These are phyloP conservation scores for Crypturellus tataupa DNA, from an alignment of 2,797 vertebrate genomes.

Conservation along the genomic window DNA sequence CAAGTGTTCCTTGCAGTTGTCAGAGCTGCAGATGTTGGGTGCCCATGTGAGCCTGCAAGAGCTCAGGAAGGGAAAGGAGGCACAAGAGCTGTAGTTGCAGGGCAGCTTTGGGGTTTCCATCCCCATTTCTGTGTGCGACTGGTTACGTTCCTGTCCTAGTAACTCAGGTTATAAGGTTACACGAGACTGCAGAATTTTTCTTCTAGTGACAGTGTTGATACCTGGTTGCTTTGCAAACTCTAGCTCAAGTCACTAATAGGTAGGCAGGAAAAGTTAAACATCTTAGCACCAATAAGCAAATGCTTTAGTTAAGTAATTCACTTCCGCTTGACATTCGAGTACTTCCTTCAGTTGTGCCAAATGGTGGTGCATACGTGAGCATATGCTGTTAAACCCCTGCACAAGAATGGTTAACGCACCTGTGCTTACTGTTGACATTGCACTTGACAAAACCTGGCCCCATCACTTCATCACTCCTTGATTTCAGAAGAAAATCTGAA, in stretches of 20 bases:
- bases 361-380: accelerated
- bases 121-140: accelerated
- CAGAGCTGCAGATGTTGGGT: neutral
- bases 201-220: neutral
- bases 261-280: neutral
- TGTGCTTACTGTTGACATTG: neutral
- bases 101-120: neutral
- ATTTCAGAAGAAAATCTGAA: neutral
- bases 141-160: neutral
- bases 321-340: neutral
- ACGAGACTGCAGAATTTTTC: neutral
- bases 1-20: neutral
- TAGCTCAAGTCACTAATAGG: neutral
- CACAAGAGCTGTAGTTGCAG: neutral
- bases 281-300: neutral
- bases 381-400: accelerated
- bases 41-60: neutral
- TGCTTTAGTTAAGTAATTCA: neutral
- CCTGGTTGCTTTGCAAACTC: neutral
- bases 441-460: neutral
- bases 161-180: neutral
- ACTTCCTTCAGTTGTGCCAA: neutral
- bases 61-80: neutral
- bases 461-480: accelerated
- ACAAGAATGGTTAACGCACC: accelerated